phyloP scores from a whole-genome alignment of 1,140 invertebrate species.

The Stegodyphus mimosarum region DNA sequence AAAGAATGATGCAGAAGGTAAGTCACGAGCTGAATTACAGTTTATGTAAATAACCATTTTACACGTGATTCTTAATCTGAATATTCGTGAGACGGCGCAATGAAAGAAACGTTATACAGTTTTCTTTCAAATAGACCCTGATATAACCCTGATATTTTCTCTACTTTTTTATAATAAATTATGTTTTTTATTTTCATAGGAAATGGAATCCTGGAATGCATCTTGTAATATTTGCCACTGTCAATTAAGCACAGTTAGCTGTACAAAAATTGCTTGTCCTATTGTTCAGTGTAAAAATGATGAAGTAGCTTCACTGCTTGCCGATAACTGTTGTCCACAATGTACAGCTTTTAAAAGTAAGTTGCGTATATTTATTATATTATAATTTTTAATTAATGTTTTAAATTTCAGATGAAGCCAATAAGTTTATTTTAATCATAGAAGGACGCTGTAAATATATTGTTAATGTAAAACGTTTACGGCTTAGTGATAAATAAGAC shows the following conservation, averaged over 20 bases:
- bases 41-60: too few relatives aligned
- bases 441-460: background rate
- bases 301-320: background rate
- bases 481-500: background rate
- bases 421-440: background rate
- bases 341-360: conserved; percentile 34
- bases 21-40: too few relatives aligned
- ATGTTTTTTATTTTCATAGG: background rate
- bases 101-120: too few relatives aligned
- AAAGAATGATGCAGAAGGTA: too few relatives aligned
- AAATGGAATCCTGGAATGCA: conserved; percentile 33
- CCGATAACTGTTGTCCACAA: conserved; percentile 23
- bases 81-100: too few relatives aligned
- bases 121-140: too few relatives aligned
- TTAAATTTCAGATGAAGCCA: background rate
- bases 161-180: too few relatives aligned
- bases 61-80: too few relatives aligned
- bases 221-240: conserved; percentile 45
- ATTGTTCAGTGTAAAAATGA: background rate
- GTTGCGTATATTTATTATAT: background rate
- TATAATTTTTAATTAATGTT: background rate
- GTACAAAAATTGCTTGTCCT: conserved; percentile 31
- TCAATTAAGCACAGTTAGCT: conserved; percentile 12
- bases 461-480: background rate
- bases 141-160: too few relatives aligned